Evolutionary conservation across 2,113 vertebrate genomes (phyloP).

Genomic region (Panthera leo): DNA sequence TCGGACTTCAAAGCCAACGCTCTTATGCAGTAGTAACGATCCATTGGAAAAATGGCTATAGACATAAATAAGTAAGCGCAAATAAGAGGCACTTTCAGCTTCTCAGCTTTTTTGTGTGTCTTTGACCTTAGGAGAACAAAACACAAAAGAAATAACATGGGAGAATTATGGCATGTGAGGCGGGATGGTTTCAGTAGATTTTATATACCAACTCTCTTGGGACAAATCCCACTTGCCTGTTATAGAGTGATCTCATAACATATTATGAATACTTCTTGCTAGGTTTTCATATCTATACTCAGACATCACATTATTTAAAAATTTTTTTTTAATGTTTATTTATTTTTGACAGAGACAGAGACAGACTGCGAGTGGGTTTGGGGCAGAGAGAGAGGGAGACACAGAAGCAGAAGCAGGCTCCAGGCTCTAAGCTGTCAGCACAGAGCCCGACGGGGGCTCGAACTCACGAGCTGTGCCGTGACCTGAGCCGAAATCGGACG

Average conservation of each 20-base stretch:
- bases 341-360: too few relatives aligned
- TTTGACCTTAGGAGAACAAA: not conserved
- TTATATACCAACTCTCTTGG: not conserved
- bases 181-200: not conserved
- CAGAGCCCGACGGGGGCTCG: too few relatives aligned
- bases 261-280: not conserved
- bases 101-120: not conserved
- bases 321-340: too few relatives aligned
- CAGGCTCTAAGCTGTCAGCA: too few relatives aligned
- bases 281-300: slow-evolving; percentile 13
- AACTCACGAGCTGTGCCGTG: too few relatives aligned
- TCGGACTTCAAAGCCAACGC: not conserved
- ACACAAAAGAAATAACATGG: not conserved
- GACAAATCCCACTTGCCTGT: not conserved
- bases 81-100: not conserved
- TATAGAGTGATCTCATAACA: not conserved
- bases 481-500: too few relatives aligned
- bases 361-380: too few relatives aligned
- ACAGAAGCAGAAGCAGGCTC: too few relatives aligned
- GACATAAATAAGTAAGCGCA: not conserved
- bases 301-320: not conserved
- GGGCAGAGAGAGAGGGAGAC: too few relatives aligned
- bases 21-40: not conserved
- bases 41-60: not conserved
- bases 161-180: not conserved